phyloP scores from a whole-genome alignment of 2,113 vertebrate species.

The Gila orcuttii region DNA sequence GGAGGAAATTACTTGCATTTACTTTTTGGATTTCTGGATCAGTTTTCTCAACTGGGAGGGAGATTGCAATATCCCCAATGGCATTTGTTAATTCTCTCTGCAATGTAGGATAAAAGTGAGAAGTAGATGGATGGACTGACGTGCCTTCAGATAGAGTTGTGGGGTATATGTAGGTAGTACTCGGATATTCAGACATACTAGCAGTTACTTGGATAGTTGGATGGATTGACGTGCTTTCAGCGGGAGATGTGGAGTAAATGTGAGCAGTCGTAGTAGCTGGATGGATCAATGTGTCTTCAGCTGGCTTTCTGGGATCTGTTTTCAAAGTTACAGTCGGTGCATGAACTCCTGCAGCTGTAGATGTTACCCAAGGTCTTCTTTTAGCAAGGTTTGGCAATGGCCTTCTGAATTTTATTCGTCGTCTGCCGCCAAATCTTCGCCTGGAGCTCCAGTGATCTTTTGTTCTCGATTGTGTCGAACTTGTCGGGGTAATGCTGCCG shows the following conservation, averaged over 20 bases:
- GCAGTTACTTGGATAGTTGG: constrained; percentile 21
- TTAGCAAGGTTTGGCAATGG: constrained; percentile 57
- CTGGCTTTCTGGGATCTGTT: not conserved
- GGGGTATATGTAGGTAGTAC: not conserved
- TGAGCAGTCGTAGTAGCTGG: constrained; percentile 21
- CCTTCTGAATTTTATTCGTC: constrained; percentile 74
- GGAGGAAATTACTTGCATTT: not conserved
- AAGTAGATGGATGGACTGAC: not conserved
- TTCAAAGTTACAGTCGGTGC: constrained; percentile 28
- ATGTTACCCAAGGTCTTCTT: constrained; percentile 26
- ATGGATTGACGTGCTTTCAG: not conserved
- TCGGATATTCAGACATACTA: not conserved
- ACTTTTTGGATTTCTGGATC: constrained; percentile 18
- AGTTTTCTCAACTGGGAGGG: not conserved
- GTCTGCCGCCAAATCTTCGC: constrained; percentile 76
- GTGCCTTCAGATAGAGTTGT: not conserved
- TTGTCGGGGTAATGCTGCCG: constrained; percentile 31
- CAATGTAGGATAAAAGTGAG: not conserved
- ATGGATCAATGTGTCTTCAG: constrained; percentile 14
- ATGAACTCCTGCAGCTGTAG: constrained; percentile 26
- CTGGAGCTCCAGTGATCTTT: constrained; percentile 72
- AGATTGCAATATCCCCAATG: constrained; percentile 20
- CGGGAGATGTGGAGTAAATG: not conserved
- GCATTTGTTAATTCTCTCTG: constrained; percentile 15
- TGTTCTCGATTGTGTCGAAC: constrained; percentile 52